These are phyloP conservation scores for Orthosia gothica DNA, from an alignment of 2,888 invertebrate species.

Conservation along the genomic window DNA sequence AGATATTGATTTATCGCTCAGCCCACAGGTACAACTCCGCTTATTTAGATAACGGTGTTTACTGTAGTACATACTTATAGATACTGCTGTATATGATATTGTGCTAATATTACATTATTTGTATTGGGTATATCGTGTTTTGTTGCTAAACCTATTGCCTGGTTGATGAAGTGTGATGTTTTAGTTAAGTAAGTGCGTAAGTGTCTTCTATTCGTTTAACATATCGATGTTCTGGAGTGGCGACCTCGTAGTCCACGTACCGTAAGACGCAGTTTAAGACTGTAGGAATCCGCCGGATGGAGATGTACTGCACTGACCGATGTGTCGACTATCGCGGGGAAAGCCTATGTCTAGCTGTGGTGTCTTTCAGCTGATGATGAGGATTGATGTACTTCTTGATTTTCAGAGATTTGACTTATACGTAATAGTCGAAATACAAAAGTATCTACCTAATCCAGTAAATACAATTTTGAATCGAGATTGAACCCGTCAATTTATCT, in stretches of 20 bases:
- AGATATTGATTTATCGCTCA: constrained; percentile 86
- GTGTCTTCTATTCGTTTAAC: neutral
- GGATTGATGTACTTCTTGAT: neutral
- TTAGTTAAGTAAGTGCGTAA: neutral
- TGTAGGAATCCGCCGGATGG: no score
- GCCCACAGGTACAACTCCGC: constrained; percentile 80
- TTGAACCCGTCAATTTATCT: neutral
- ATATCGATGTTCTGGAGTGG: no score
- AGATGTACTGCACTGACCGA: no score
- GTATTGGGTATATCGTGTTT: constrained; percentile 25
- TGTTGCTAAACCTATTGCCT: constrained; percentile 6
- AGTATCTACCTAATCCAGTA: neutral
- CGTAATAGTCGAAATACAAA: no score
- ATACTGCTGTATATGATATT: constrained; percentile 3
- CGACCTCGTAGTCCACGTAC: no score
- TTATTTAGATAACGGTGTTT: constrained; percentile 65
- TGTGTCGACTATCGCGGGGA: no score
- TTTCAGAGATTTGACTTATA: no score
- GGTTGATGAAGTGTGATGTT: neutral
- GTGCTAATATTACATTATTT: constrained; percentile 38
- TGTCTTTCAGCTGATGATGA: neutral
- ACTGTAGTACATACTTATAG: neutral
- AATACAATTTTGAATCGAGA: neutral
- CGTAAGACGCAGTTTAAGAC: no score
- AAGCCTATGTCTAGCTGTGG: no score